Conservation (phyloP, 1,140 invertebrate genomes). For the Drosophila baimaii region DNA sequence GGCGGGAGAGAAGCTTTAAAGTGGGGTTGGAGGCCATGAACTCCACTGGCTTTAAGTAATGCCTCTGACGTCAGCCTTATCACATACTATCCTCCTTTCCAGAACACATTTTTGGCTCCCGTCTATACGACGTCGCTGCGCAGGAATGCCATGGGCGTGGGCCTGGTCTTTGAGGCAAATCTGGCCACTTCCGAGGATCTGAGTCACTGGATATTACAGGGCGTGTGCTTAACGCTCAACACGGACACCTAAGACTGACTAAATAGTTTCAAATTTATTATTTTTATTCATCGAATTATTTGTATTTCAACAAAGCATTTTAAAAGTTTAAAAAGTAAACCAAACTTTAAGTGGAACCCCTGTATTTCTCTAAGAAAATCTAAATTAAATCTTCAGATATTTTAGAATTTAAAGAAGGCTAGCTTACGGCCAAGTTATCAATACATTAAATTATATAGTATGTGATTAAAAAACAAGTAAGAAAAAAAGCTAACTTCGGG, state of each 20-base stretch:
- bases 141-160: constrained; percentile 94
- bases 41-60: background rate
- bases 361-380: no score
- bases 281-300: constrained; percentile 20
- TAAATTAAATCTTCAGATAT: no score
- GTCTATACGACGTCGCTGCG: constrained; percentile 94
- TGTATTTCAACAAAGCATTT: background rate
- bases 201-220: constrained; percentile 95
- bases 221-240: constrained; percentile 93
- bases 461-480: no score
- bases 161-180: constrained; percentile 95
- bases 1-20: constrained; percentile 16
- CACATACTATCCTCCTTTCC: background rate
- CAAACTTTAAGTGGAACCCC: no score
- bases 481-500: no score
- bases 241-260: constrained; percentile 80
- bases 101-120: constrained; percentile 93
- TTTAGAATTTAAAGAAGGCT: no score
- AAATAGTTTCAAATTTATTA: constrained; percentile 20
- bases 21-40: background rate
- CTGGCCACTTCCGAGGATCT: constrained; percentile 90
- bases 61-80: no score
- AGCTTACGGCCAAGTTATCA: no score
- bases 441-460: no score
- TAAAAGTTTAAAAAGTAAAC: background rate